These are phyloP conservation scores for Butorides virescens DNA, from an alignment of 2,113 vertebrate genomes.

Conservation along the genomic window DNA sequence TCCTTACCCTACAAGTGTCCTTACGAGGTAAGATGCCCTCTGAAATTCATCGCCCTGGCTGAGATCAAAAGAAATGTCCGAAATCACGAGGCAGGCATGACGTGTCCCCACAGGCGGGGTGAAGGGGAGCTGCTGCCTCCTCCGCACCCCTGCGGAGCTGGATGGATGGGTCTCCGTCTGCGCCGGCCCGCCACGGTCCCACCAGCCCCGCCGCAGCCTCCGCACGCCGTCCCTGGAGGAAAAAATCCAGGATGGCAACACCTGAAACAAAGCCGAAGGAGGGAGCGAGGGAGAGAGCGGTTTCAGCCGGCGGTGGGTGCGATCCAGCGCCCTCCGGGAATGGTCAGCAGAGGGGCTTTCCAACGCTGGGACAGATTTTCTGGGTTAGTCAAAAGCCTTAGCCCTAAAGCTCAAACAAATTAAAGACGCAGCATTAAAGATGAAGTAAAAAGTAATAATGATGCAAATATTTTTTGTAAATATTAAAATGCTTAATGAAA, in stretches of 20 bases:
- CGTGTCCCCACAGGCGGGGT: no score
- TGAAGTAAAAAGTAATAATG: neutral
- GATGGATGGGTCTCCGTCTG: neutral
- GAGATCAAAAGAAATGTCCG: neutral
- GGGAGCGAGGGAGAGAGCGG: neutral
- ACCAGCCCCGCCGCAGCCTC: fast-evolving
- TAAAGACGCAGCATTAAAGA: neutral
- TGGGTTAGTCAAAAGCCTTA: neutral
- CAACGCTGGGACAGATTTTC: neutral
- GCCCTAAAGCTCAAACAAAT: neutral
- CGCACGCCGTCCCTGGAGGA: fast-evolving
- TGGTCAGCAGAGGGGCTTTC: fast-evolving
- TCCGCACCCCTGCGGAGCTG: neutral
- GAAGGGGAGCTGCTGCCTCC: neutral
- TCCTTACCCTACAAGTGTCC: neutral
- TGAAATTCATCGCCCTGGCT: neutral
- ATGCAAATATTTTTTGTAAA: neutral
- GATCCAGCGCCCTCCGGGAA: fast-evolving
- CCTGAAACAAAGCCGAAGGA: neutral
- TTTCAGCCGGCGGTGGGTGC: neutral
- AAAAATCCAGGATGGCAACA: neutral
- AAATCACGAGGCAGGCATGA: neutral
- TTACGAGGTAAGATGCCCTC: neutral
- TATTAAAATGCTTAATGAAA: neutral
- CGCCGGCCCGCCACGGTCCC: fast-evolving